Percentiles rank a stretch among this genome's conserved stretches.
Conservation (phyloP, 2,113 vertebrate species). For the Dendropsophus ebraccatus region DNA sequence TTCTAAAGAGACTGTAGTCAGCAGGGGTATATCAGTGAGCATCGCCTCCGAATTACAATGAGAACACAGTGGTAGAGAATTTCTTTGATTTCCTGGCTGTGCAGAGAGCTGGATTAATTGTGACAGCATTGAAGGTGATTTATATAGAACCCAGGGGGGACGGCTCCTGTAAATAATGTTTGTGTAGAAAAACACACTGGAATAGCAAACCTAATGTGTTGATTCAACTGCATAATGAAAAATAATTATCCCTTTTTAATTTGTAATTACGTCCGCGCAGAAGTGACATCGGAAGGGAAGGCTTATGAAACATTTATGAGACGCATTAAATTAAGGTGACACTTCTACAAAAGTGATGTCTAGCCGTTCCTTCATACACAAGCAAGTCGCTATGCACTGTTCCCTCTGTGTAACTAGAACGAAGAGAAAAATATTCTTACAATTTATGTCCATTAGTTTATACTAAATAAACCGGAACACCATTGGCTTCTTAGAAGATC, state of each 20-base stretch:
- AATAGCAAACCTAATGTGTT: conserved; percentile 5
- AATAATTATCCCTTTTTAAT: conserved; percentile 13
- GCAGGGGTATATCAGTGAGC: conserved; percentile 5
- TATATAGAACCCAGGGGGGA: conserved; percentile 4
- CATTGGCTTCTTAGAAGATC: too few relatives aligned
- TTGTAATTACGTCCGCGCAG: neutral
- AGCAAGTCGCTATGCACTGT: neutral
- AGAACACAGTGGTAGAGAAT: neutral
- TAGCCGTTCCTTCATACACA: neutral
- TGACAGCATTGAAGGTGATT: conserved; percentile 26
- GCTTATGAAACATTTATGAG: neutral
- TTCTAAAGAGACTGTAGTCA: neutral
- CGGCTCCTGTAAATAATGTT: conserved; percentile 13
- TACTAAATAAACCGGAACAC: too few relatives aligned
- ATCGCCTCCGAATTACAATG: neutral
- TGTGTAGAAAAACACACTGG: neutral
- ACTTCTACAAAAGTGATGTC: neutral
- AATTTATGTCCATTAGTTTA: neutral
- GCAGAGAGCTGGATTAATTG: conserved; percentile 14
- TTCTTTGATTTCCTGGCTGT: conserved; percentile 11
- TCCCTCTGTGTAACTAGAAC: neutral
- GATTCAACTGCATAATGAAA: conserved; percentile 17
- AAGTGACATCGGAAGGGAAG: neutral
- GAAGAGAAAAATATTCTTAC: neutral
- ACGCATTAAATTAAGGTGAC: neutral